A percentile compares a stretch with the other conserved stretches of the same genome.
Evolutionary conservation across 2,113 vertebrate genomes (phyloP).

Genomic region (Thryonomys swinderianus): DNA sequence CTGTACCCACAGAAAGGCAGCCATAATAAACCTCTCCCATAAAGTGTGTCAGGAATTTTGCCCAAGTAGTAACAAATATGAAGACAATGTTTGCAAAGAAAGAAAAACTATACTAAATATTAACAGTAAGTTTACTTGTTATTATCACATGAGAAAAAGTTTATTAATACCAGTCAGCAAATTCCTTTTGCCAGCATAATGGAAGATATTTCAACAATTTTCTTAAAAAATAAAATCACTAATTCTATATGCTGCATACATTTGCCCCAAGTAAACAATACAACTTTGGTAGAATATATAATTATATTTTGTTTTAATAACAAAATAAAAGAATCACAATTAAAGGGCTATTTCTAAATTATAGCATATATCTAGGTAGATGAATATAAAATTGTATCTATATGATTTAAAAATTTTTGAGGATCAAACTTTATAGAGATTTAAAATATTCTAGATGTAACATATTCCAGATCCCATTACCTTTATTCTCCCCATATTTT

Average conservation of each 20-base stretch:
- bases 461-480: neutral
- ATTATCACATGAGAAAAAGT: neutral
- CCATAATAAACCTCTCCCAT: neutral
- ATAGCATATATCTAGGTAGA: neutral
- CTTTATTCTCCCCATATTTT: neutral
- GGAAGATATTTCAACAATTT: neutral
- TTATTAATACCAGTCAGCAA: neutral
- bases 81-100: neutral
- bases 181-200: neutral
- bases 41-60: neutral
- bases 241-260: neutral
- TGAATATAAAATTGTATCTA: neutral
- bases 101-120: neutral
- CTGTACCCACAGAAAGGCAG: neutral
- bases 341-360: neutral
- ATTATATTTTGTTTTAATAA: neutral
- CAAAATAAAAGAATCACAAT: neutral
- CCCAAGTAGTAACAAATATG: neutral
- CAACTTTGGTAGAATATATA: neutral
- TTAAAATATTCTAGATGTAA: neutral
- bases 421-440: neutral
- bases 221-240: neutral
- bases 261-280: neutral
- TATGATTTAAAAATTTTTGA: neutral
- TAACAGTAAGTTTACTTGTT: neutral